Evolutionary conservation across 2,797 vertebrate species (phyloP), one percentile per base, ranked within the genome.

Genomic region (Microctenopoma stevenorrisi): DNA sequence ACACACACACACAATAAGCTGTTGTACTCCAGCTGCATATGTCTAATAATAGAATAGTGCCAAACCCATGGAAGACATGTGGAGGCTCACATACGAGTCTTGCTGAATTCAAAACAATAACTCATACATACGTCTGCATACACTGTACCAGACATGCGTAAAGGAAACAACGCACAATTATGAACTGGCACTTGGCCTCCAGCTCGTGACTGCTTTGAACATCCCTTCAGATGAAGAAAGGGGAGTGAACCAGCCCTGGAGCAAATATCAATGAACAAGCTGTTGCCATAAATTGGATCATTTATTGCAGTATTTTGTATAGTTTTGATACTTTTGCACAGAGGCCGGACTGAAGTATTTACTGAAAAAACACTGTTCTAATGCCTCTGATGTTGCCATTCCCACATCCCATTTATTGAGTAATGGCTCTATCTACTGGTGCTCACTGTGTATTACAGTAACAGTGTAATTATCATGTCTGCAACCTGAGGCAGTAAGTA

Each of bases 381-480:
- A 37, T 2, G 7, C 35, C 9, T 5, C 5, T 30, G 28, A 30
- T 30, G 5, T 30, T 30, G 28, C 28, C 4, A 6, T 6, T 4
- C 28, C 5, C 5, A 4, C 28, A 30, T 30, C 25, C n/a, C 2
- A 4, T n/a, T 15, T 16, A 64, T 56, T 37, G 56, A 73, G 56
- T 56, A 50, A 87, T 64, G 50, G 87, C 88, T 63, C 89, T 10
- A 72, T 82, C 88, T 92, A 9, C 71, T 88, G 90, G 88, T 18
- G 38, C 14, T 55, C 0, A 2, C 16, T 11, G 44, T 62, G 82
- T 56, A 83, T 54, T 86, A 68, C 86, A 87, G 22, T 22, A 22
- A 22, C 22, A 22, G 22, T 22, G 22, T 22, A 22, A 22, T 22
- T 22, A 22, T 22, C 22, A 22, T 22, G 22, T 22, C 22, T 22